Evolutionary conservation across 2,888 invertebrate genomes (phyloP).

Genomic region (Pardosa pseudoannulata): DNA sequence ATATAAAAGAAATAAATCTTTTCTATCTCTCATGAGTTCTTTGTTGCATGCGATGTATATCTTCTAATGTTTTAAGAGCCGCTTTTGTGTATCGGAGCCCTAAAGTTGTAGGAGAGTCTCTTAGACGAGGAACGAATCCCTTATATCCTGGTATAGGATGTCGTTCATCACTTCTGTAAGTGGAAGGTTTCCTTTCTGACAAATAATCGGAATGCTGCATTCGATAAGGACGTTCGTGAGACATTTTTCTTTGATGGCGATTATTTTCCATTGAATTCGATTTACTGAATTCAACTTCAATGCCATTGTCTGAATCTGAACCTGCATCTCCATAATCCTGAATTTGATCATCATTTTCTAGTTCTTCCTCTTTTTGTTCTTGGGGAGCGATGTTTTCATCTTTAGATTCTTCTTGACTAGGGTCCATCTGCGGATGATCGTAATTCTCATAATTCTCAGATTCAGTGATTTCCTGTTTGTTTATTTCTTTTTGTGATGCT

Average conservation of each 20-base stretch:
- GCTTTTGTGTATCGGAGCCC: conserved; percentile 71
- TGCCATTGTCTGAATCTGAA: neutral
- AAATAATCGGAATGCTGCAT: conserved; percentile 54
- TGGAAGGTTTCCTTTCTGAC: conserved; percentile 46
- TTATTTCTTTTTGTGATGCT: neutral
- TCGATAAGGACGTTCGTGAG: conserved; percentile 41
- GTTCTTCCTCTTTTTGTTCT: conserved; percentile 9
- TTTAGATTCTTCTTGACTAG: neutral
- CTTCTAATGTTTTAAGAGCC: conserved; percentile 57
- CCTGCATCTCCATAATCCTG: conserved; percentile 11
- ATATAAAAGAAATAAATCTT: too few relatives aligned
- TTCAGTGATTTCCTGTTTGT: neutral
- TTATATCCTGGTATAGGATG: conserved; percentile 69
- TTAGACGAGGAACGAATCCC: conserved; percentile 58
- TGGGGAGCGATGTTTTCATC: neutral
- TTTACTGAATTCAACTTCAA: neutral
- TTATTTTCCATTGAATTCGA: conserved; percentile 22
- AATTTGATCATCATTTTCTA: neutral
- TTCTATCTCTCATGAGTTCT: neutral
- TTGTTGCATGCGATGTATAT: conserved; percentile 48
- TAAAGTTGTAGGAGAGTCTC: conserved; percentile 63
- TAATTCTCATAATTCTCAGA: neutral
- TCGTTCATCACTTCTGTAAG: conserved; percentile 55
- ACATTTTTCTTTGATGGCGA: conserved; percentile 26
- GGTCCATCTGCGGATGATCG: neutral